Evolutionary conservation across 1,140 invertebrate species (phyloP).

Genomic region (Pollicipes pollicipes): DNA sequence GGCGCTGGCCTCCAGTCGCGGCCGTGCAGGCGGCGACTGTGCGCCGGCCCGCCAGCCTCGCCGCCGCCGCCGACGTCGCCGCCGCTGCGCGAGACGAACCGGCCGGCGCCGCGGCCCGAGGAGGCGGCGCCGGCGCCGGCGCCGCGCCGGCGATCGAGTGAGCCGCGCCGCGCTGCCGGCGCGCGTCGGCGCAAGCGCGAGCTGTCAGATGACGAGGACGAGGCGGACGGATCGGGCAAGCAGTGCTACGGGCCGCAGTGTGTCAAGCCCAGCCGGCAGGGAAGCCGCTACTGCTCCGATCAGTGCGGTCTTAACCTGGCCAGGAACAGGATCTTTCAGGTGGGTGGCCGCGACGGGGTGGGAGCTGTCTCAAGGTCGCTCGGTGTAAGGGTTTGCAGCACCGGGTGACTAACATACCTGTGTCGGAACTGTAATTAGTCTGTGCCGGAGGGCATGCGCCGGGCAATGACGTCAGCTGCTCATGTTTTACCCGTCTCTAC

Average conservation of each 20-base stretch:
- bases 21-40: neutral
- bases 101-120: too few relatives aligned
- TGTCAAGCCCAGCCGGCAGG: slow-evolving; percentile 47
- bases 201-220: neutral
- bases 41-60: neutral
- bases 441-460: too few relatives aligned
- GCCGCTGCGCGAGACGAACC: neutral
- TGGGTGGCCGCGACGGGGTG: too few relatives aligned
- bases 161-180: neutral
- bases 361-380: too few relatives aligned
- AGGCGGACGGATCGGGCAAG: neutral
- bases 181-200: neutral
- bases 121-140: neutral
- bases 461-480: too few relatives aligned
- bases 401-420: too few relatives aligned
- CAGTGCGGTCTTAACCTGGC: slow-evolving; percentile 83
- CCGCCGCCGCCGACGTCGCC: too few relatives aligned
- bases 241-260: slow-evolving; percentile 90
- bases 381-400: too few relatives aligned
- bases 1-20: too few relatives aligned
- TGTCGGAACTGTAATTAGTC: too few relatives aligned
- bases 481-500: too few relatives aligned
- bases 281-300: slow-evolving; percentile 90
- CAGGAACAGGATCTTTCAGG: slow-evolving; percentile 62
- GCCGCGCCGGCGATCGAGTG: neutral